phyloP scores from a whole-genome alignment of 1,140 invertebrate genomes.

The Lepeophtheirus salmonis region DNA sequence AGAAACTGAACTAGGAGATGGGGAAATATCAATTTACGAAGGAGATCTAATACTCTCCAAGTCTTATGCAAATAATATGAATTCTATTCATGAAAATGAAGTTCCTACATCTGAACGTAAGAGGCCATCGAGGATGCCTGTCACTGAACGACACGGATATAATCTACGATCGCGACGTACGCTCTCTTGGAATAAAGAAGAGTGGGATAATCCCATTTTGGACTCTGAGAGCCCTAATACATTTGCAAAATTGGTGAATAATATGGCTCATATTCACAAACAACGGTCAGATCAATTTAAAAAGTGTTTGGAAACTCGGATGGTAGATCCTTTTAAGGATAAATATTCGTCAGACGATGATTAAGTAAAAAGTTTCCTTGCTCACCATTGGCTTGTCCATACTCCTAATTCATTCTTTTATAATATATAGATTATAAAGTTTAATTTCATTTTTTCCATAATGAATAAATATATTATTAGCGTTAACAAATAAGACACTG shows the following conservation, averaged over 20 bases:
- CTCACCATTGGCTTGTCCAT: too few relatives aligned
- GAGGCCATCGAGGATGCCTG: too few relatives aligned
- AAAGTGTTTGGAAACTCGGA: background rate
- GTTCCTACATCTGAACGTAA: too few relatives aligned
- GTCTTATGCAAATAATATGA: background rate
- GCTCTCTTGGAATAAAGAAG: background rate
- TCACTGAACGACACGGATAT: too few relatives aligned
- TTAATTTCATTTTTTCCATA: too few relatives aligned
- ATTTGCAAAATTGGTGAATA: background rate
- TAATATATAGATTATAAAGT: too few relatives aligned
- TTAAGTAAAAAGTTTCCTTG: too few relatives aligned
- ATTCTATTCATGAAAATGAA: too few relatives aligned
- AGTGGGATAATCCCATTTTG: background rate
- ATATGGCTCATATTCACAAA: background rate
- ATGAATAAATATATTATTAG: too few relatives aligned
- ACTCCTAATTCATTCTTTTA: too few relatives aligned
- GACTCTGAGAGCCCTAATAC: background rate
- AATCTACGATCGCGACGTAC: background rate
- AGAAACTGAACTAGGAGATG: background rate
- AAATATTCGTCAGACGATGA: background rate
- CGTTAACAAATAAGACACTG: too few relatives aligned
- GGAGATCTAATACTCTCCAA: background rate
- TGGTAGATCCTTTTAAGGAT: background rate
- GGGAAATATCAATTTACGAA: background rate
- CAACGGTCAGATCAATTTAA: background rate